These are phyloP conservation scores for Diachasmimorpha longicaudata DNA, from an alignment of 1,140 invertebrate genomes.

Conservation along the genomic window DNA sequence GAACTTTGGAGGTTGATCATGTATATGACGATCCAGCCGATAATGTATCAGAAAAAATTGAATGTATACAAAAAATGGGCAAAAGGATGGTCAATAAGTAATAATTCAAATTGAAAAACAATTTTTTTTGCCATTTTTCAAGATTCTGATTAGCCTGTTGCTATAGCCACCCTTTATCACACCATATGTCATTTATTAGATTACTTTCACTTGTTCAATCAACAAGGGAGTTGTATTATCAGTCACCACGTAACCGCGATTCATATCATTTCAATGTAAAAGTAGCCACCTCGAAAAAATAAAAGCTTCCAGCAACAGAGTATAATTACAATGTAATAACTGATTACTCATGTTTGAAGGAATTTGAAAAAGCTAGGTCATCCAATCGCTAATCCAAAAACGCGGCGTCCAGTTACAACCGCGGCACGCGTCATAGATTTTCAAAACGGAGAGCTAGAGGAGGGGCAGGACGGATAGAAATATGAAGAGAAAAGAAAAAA, in stretches of 20 bases:
- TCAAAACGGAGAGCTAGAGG: neutral
- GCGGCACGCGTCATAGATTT: slow-evolving; percentile 45
- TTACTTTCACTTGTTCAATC: slow-evolving; percentile 35
- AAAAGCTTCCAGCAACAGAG: no score
- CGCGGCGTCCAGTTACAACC: slow-evolving; percentile 39
- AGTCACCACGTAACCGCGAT: neutral
- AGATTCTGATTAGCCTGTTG: slow-evolving; percentile 32
- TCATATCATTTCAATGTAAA: neutral
- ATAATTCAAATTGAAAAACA: no score
- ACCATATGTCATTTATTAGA: slow-evolving; percentile 54
- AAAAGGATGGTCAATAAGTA: no score
- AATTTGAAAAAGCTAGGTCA: slow-evolving; percentile 43
- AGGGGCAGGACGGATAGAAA: slow-evolving; percentile 6
- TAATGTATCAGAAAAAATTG: neutral
- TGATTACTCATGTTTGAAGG: neutral
- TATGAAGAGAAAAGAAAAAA: slow-evolving; percentile 19
- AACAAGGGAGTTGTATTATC: neutral
- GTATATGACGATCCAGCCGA: neutral
- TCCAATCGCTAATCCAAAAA: slow-evolving; percentile 62
- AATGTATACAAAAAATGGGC: neutral
- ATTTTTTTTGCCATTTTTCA: neutral
- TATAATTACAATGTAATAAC: neutral
- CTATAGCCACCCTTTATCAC: slow-evolving; percentile 53
- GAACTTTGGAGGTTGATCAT: neutral
- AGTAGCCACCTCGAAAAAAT: no score